Conservation (phyloP, 2,113 vertebrate species). For the Cyanistes caeruleus region DNA sequence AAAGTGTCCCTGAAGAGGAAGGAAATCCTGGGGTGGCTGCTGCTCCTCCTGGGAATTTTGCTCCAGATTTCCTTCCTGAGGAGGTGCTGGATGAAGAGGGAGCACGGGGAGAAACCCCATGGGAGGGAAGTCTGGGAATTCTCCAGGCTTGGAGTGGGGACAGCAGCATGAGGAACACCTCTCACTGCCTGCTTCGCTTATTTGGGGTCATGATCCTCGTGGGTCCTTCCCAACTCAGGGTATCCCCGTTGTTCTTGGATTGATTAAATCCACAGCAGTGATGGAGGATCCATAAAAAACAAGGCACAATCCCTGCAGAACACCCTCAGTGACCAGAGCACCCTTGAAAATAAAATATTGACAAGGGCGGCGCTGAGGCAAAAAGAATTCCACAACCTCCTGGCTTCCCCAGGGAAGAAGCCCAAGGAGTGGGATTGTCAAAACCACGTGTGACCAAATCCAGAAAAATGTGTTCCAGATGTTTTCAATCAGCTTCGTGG, state of each 20-base stretch:
- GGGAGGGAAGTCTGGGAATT: neutral
- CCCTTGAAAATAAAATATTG: neutral
- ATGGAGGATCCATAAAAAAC: neutral
- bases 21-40: neutral
- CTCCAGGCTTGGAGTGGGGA: neutral
- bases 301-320: neutral
- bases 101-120: fast-evolving
- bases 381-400: neutral
- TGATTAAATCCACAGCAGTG: neutral
- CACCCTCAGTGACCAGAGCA: fast-evolving
- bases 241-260: fast-evolving
- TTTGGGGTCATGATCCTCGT: neutral
- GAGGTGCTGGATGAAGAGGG: neutral
- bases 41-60: neutral
- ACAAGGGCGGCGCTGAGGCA: neutral
- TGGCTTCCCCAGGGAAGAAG: neutral
- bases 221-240: neutral
- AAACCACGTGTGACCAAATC: neutral
- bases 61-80: neutral
- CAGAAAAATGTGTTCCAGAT: neutral
- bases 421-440: neutral
- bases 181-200: neutral
- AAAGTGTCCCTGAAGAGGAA: slow-evolving; percentile 2
- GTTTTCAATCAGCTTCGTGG: neutral
- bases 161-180: neutral